phyloP scores from a whole-genome alignment of 2,797 vertebrate genomes.

The Borostomias antarcticus region DNA sequence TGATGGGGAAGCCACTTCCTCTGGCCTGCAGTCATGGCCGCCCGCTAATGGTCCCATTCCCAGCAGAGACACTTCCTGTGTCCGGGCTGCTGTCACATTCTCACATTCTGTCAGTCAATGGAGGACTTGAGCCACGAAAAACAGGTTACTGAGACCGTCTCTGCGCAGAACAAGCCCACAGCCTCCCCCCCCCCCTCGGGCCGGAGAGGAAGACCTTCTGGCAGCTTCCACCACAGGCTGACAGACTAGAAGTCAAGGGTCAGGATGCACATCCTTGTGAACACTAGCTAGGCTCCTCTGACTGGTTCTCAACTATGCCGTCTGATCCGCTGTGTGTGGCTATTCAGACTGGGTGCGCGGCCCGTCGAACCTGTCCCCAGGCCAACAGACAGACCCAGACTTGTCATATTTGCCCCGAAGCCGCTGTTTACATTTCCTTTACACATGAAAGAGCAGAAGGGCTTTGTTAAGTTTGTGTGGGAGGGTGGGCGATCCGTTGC shows the following conservation, averaged over 20 bases:
- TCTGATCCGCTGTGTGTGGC: too few species aligned
- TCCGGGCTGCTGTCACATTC: not conserved
- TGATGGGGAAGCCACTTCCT: not conserved
- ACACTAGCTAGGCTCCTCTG: not conserved
- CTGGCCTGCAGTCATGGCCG: slow-evolving; percentile 1
- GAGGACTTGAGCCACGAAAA: not conserved
- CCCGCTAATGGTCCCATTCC: not conserved
- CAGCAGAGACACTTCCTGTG: not conserved
- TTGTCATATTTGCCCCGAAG: not conserved
- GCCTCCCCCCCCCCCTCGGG: not conserved
- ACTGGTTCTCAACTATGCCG: not conserved
- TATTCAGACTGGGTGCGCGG: too few species aligned
- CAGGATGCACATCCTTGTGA: not conserved
- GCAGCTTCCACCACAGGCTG: not conserved
- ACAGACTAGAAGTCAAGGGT: not conserved
- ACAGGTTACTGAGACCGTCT: not conserved
- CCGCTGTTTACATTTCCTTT: slow-evolving; percentile 7
- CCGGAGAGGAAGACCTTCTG: not conserved
- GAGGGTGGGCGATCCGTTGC: not conserved
- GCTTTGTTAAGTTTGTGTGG: not conserved
- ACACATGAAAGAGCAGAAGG: not conserved
- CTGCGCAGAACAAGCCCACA: too few species aligned
- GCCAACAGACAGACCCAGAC: not conserved
- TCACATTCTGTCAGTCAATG: not conserved
- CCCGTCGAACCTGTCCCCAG: not conserved